Conservation (phyloP, 1,140 invertebrate genomes). For the Zelostemma sp. region DNA sequence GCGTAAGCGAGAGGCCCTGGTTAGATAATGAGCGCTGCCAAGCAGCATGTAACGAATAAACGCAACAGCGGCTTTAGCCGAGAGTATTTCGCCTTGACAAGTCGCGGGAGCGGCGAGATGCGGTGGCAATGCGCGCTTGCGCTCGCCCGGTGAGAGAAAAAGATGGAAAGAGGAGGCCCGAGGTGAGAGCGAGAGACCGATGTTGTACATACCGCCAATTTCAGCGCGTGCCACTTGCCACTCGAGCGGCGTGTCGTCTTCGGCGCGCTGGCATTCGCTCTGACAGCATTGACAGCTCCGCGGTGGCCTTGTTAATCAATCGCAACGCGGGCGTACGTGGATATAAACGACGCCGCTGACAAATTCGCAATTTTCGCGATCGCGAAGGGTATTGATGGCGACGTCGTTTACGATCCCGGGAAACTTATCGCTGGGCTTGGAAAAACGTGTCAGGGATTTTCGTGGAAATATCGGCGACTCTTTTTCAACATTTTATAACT, state of each 20-base stretch:
- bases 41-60: slow-evolving; percentile 45
- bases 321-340: background rate
- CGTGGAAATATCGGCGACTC: too few species aligned
- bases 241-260: slow-evolving; percentile 26
- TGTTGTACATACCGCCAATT: slow-evolving; percentile 27
- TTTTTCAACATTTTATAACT: too few species aligned
- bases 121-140: slow-evolving; percentile 36
- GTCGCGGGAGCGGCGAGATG: background rate
- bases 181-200: slow-evolving; percentile 7
- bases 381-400: background rate
- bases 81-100: slow-evolving; percentile 12
- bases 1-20: slow-evolving; percentile 38
- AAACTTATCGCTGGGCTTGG: too few species aligned
- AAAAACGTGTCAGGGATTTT: too few species aligned
- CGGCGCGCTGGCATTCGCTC: slow-evolving; percentile 25
- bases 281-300: slow-evolving; percentile 33
- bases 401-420: background rate
- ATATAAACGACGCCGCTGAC: background rate
- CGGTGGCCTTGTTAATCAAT: slow-evolving; percentile 30
- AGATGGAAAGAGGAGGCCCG: background rate
- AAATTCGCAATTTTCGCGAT: background rate
- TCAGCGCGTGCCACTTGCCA: slow-evolving; percentile 42
- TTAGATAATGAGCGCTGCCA: slow-evolving; percentile 43
- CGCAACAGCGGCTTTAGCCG: slow-evolving; percentile 21
- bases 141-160: slow-evolving; percentile 1